Conservation (phyloP, 2,797 vertebrate species). For the Lithobates pipiens region DNA sequence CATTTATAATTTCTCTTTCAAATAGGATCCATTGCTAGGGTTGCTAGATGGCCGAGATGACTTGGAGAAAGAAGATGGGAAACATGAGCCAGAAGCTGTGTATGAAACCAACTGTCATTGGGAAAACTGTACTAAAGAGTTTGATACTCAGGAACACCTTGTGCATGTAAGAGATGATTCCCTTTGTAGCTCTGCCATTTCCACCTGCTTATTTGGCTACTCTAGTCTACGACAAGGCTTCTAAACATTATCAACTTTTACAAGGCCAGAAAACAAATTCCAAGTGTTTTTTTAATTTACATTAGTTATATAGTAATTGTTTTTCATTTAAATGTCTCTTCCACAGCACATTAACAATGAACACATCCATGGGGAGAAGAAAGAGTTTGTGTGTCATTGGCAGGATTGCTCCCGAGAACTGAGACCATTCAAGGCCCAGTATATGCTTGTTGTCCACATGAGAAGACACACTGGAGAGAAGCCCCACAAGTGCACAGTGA, state of each 20-base stretch:
- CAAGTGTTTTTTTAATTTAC: too few species aligned
- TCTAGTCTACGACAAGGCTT: not conserved
- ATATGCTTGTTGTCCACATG: conserved; percentile 99
- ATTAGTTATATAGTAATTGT: too few species aligned
- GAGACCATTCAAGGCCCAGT: conserved; percentile 97
- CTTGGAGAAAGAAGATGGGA: conserved; percentile 93
- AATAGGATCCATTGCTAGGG: conserved; percentile 90
- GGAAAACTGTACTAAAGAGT: conserved; percentile 95
- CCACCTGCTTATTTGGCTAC: too few species aligned
- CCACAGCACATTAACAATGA: conserved; percentile 97
- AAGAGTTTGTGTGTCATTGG: conserved; percentile 99
- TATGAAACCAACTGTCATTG: conserved; percentile 98
- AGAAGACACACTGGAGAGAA: conserved; percentile 97
- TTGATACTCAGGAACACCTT: conserved; percentile 96
- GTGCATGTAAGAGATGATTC: conserved; percentile 86
- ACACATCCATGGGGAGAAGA: conserved; percentile 98
- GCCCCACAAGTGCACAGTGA: conserved; percentile 98
- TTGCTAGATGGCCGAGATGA: conserved; percentile 91
- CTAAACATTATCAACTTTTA: too few species aligned
- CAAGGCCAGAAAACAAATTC: too few species aligned
- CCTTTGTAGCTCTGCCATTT: too few species aligned
- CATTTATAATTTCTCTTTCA: not conserved
- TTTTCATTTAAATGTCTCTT: conserved; percentile 18
- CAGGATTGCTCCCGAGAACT: conserved; percentile 93
- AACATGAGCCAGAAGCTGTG: conserved; percentile 88